phyloP scores from a whole-genome alignment of 2,113 vertebrate species.

The Salvelinus alpinus region DNA sequence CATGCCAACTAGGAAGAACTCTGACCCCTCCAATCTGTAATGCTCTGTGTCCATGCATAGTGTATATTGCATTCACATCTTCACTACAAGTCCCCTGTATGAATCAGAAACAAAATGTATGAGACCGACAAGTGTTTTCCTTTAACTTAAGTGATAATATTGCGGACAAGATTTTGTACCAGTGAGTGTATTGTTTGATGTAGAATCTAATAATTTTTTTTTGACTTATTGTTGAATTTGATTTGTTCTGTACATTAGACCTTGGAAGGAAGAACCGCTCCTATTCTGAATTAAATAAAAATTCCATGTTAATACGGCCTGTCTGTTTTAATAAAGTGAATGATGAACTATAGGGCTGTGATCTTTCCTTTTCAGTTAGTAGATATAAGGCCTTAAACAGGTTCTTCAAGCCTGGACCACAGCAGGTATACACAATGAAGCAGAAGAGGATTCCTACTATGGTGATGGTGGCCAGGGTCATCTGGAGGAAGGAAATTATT shows the following conservation, averaged over 20 bases:
- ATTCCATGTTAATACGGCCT: slow-evolving; percentile 12
- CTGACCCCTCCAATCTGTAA: slow-evolving; percentile 31
- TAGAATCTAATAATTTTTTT: neutral
- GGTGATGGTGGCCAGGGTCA: neutral
- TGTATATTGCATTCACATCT: slow-evolving; percentile 34
- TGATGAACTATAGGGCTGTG: slow-evolving; percentile 9
- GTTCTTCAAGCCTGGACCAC: neutral
- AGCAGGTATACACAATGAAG: slow-evolving; percentile 7
- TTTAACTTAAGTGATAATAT: slow-evolving; percentile 29
- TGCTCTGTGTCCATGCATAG: slow-evolving; percentile 43
- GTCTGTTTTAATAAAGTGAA: slow-evolving; percentile 45
- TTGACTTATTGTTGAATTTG: neutral
- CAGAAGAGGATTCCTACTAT: neutral
- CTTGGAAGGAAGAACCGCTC: neutral
- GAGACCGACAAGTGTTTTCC: slow-evolving; percentile 15
- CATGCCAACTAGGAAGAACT: slow-evolving; percentile 81
- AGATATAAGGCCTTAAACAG: neutral
- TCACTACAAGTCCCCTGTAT: slow-evolving; percentile 13
- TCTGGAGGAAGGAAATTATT: neutral
- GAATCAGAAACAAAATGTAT: slow-evolving; percentile 27
- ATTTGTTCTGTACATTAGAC: slow-evolving; percentile 46
- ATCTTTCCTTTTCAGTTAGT: neutral
- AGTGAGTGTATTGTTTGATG: slow-evolving; percentile 30
- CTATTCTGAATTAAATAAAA: slow-evolving; percentile 13
- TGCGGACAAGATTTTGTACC: slow-evolving; percentile 33